Percentiles rank a stretch among this genome's conserved stretches.
phyloP scores from a whole-genome alignment of 2,113 vertebrate species.

The Lynx canadensis region DNA sequence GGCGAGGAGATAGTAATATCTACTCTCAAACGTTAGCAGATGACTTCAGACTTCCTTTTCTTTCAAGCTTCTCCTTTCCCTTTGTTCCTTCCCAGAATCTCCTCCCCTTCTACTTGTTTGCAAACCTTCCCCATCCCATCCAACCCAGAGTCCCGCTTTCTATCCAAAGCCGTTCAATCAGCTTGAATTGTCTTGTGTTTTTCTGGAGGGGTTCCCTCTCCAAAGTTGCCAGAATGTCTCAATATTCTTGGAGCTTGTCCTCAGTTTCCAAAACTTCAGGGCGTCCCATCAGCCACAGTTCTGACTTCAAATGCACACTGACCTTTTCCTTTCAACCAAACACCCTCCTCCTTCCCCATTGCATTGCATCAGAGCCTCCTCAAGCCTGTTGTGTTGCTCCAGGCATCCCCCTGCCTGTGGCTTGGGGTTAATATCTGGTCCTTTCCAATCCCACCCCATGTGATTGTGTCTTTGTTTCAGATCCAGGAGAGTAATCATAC shows the following conservation, averaged over 20 bases:
- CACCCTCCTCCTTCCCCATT: background rate
- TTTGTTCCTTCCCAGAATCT: conserved; percentile 33
- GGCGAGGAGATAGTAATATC: background rate
- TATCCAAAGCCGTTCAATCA: conserved; percentile 56
- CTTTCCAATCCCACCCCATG: conserved; percentile 52
- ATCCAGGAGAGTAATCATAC: conserved; percentile 67
- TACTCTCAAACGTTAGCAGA: background rate
- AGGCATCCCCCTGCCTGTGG: conserved; percentile 21
- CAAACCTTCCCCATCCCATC: conserved; percentile 26
- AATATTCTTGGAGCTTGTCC: conserved; percentile 61
- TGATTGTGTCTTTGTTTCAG: conserved; percentile 70
- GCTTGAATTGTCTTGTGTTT: conserved; percentile 33
- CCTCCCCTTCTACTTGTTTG: background rate
- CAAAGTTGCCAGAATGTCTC: conserved; percentile 70
- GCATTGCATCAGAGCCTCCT: conserved; percentile 41
- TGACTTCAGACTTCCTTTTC: background rate
- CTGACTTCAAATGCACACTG: conserved; percentile 57
- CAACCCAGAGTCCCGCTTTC: background rate
- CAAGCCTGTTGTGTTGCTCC: conserved; percentile 39
- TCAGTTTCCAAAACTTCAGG: conserved; percentile 67
- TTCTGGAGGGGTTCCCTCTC: conserved; percentile 49
- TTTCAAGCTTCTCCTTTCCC: background rate
- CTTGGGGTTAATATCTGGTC: conserved; percentile 63
- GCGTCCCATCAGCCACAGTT: conserved; percentile 24
- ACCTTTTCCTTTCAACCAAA: conserved; percentile 65